Conservation (phyloP, 1,140 invertebrate genomes). For the Lepidurus packardi region DNA sequence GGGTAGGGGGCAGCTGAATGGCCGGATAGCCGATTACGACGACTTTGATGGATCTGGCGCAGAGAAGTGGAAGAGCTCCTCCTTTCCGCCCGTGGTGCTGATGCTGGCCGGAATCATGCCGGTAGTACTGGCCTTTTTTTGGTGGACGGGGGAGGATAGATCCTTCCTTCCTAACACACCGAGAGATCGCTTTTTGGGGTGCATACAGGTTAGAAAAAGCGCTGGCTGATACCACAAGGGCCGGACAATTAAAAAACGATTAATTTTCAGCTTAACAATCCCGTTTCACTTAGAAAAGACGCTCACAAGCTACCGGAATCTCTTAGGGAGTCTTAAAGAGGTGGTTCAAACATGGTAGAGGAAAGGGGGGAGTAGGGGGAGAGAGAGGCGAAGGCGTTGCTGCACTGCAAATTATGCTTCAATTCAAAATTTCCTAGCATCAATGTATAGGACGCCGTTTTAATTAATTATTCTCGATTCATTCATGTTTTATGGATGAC, state of each 20-base stretch:
- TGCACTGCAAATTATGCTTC: neutral
- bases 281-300: neutral
- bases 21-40: neutral
- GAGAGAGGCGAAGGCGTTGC: neutral
- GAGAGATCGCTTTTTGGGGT: neutral
- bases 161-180: neutral
- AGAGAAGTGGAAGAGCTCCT: neutral
- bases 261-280: neutral
- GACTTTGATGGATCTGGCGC: conserved; percentile 7
- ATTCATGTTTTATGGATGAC: conserved; percentile 22
- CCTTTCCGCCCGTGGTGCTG: conserved; percentile 10
- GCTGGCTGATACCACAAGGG: neutral
- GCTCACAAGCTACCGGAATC: neutral
- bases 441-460: conserved; percentile 5
- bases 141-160: neutral
- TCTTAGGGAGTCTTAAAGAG: neutral
- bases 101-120: neutral
- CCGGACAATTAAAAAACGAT: conserved; percentile 4
- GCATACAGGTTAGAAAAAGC: neutral
- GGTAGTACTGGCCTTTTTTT: neutral
- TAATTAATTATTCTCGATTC: conserved; percentile 15
- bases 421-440: neutral
- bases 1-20: neutral
- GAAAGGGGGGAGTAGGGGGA: neutral
- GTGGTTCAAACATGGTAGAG: neutral